Conservation (phyloP, 2,888 invertebrate genomes). For the Volucella bombylans region DNA sequence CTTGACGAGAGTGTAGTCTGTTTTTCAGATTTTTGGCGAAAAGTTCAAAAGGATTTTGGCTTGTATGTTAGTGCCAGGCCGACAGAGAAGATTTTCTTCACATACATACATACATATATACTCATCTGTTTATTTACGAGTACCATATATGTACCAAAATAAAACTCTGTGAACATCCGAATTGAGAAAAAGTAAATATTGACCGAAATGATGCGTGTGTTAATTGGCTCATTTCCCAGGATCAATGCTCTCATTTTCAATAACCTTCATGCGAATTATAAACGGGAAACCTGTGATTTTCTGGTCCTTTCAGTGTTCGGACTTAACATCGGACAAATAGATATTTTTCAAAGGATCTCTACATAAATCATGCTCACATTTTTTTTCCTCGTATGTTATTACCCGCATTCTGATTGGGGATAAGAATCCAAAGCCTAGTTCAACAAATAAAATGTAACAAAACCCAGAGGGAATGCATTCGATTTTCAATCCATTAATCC, state of each 20-base stretch:
- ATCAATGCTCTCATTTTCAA: constrained; percentile 3
- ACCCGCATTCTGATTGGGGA: constrained; percentile 50
- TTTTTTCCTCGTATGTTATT: constrained; percentile 6
- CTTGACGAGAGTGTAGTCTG: too few relatives aligned
- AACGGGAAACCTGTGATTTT: constrained; percentile 8
- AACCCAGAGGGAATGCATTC: constrained; percentile 7
- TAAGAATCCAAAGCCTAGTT: constrained; percentile 17
- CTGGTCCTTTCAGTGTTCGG: constrained; percentile 7
- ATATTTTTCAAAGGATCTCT: constrained; percentile 12
- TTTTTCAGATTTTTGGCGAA: too few relatives aligned
- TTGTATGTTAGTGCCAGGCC: too few relatives aligned
- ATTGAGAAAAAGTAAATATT: constrained; percentile 49
- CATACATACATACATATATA: too few relatives aligned
- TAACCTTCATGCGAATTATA: constrained; percentile 34
- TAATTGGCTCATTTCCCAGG: constrained; percentile 47
- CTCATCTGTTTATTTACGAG: too few relatives aligned
- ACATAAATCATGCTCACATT: constrained; percentile 22
- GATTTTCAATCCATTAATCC: constrained; percentile 35
- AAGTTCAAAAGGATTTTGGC: too few relatives aligned
- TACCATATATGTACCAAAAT: not conserved
- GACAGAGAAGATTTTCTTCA: too few relatives aligned
- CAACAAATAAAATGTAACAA: constrained; percentile 18
- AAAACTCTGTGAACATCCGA: not conserved
- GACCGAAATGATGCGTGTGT: constrained; percentile 49
- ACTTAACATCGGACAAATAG: constrained; percentile 14